These are phyloP conservation scores for Bagarius yarrelli DNA, from an alignment of 2,113 vertebrate species.

Conservation along the genomic window DNA sequence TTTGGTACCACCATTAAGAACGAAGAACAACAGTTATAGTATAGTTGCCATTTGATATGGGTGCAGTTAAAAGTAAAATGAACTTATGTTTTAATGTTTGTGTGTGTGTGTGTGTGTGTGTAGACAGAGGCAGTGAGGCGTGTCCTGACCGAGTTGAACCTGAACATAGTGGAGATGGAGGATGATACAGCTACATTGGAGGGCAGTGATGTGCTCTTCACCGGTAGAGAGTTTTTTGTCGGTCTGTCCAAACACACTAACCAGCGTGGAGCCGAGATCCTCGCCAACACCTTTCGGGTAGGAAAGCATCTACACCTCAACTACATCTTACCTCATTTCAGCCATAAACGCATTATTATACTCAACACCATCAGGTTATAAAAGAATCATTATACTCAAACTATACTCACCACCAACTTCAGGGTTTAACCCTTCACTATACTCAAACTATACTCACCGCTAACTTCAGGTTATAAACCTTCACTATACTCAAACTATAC, in stretches of 20 bases:
- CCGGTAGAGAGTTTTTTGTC: constrained; percentile 88
- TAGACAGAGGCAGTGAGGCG: constrained; percentile 79
- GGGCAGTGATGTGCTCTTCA: constrained; percentile 88
- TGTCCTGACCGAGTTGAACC: constrained; percentile 80
- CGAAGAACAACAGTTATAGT: too few species aligned
- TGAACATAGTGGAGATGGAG: constrained; percentile 79
- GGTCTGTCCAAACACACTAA: constrained; percentile 89
- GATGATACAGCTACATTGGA: constrained; percentile 79
- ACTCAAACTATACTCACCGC: too few species aligned
- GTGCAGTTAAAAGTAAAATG: not conserved
- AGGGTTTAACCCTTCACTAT: too few species aligned
- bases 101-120: not conserved
- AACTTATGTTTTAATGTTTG: not conserved
- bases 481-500: not conserved
- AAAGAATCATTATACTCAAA: not conserved
- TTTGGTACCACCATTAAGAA: not conserved
- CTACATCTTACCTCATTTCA: too few species aligned
- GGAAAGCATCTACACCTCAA: not conserved
- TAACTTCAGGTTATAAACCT: too few species aligned
- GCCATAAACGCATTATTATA: too few species aligned
- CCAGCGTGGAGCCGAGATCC: constrained; percentile 81
- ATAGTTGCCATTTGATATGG: not conserved
- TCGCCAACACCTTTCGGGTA: constrained; percentile 86
- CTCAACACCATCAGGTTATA: too few species aligned
- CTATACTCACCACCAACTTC: not conserved